These are phyloP conservation scores for Strix aluco DNA, from an alignment of 2,113 vertebrate species.

Conservation along the genomic window DNA sequence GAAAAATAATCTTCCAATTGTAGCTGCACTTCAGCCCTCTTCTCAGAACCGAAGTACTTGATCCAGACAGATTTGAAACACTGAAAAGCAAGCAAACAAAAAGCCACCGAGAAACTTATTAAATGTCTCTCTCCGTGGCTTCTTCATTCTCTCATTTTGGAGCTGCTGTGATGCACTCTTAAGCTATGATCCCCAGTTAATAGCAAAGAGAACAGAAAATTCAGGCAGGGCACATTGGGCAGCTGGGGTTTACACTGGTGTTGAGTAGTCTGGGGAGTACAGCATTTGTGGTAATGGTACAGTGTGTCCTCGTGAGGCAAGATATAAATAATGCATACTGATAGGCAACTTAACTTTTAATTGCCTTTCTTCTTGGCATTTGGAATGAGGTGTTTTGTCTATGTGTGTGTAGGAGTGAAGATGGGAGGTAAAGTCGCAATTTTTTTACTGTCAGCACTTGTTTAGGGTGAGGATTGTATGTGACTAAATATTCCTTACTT, in stretches of 20 bases:
- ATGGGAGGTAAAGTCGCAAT: background rate
- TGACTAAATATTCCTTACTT: background rate
- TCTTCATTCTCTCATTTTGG: background rate
- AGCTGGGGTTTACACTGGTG: background rate
- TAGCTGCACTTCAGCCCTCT: background rate
- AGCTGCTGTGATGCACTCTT: background rate
- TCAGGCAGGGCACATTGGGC: background rate
- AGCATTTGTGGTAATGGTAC: background rate
- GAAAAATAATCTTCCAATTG: background rate
- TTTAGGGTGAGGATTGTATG: background rate
- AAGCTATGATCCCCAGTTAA: background rate
- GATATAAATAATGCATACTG: background rate
- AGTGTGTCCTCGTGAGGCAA: rapidly evolving
- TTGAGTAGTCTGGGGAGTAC: background rate
- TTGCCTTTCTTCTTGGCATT: background rate
- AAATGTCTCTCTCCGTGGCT: background rate
- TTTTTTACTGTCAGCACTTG: background rate
- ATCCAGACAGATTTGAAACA: background rate
- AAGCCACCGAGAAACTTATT: background rate
- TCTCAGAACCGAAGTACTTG: background rate
- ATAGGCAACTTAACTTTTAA: background rate
- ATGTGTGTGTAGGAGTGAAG: background rate
- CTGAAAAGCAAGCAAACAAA: background rate
- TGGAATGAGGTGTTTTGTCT: background rate
- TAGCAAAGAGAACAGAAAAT: background rate